Evolutionary conservation across 1,140 invertebrate genomes (phyloP), one percentile per base, ranked within the genome.

Genomic region (Batillaria attramentaria): DNA sequence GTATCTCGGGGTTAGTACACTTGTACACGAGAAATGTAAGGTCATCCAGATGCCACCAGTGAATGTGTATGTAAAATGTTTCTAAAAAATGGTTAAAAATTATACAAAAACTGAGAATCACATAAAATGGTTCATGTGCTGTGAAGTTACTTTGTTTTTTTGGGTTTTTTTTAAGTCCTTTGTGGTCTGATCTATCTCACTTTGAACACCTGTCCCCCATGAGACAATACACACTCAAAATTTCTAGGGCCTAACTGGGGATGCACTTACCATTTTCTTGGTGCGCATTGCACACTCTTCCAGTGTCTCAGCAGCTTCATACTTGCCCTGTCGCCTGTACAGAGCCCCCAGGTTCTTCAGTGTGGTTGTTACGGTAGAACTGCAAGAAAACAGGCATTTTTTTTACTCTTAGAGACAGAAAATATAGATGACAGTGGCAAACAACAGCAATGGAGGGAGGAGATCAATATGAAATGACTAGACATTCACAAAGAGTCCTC

Each of bases 261-360:
- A 72, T 28, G 37, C 24, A 90, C 90, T 89, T 85, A 91, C 90
- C 84, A 86, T 90, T 86, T 89, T 90, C 81, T 88, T 89, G 69
- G 89, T 89, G 74, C 87, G 83, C 79, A 87, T 84, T 54, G 89
- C 89, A 93, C 97, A 99, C 92, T 99, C 98, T 91, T 99, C 98
- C 24, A 99, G 93, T 0, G 97, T 99, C 91, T 99, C 98, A 28
- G 98, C 98, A 10, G 98, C 98, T 91, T 99, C 98, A 92, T 98
- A 99, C 92, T 99, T 99, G 78, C 98, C 98, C 92, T 99, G 98
- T 83, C 98, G 94, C 87, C 98, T 93, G 91, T 99, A 99, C 18
- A 99, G 93, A 3, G 98, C 98, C 69, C 97, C 98, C 33, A 99
- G 93, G 92, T 99, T 99, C 92, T 91, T 99, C 72, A 99, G 91